These are phyloP conservation scores for Isotomurus palustris DNA, from an alignment of 2,888 invertebrate species.

Conservation along the genomic window DNA sequence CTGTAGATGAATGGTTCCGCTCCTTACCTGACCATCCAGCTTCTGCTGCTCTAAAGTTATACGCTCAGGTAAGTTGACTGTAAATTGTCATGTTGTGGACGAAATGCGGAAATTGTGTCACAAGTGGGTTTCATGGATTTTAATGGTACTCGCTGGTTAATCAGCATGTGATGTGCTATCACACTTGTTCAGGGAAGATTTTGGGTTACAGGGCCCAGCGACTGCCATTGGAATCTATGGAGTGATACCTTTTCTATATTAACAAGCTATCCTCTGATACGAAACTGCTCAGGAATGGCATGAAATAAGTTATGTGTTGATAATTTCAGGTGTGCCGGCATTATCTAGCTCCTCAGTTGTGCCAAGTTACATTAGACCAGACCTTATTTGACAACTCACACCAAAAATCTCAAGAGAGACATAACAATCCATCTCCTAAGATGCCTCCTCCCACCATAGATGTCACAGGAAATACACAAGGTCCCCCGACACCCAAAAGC, in stretches of 20 bases:
- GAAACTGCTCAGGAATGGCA: too few species aligned
- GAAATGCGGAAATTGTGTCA: too few species aligned
- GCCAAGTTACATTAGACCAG: slow-evolving; percentile 68
- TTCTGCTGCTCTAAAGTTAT: slow-evolving; percentile 77
- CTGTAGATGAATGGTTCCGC: slow-evolving; percentile 85
- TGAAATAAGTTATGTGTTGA: too few species aligned
- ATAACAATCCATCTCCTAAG: slow-evolving; percentile 56
- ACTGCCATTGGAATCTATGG: too few species aligned
- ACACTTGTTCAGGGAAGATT: too few species aligned
- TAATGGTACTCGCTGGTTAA: too few species aligned
- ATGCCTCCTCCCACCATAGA: slow-evolving; percentile 43
- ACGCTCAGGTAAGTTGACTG: slow-evolving; percentile 70
- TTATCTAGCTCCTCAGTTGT: slow-evolving; percentile 69
- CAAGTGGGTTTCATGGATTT: too few species aligned
- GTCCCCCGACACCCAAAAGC: slow-evolving; percentile 57
- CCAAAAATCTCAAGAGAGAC: slow-evolving; percentile 49
- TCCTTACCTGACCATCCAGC: slow-evolving; percentile 73
- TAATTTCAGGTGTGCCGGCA: slow-evolving; percentile 63
- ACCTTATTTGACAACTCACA: slow-evolving; percentile 65
- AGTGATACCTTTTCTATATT: too few species aligned
- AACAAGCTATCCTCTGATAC: too few species aligned
- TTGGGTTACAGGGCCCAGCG: too few species aligned
- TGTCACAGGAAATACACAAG: slow-evolving; percentile 44
- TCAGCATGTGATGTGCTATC: too few species aligned
- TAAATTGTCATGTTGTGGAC: too few species aligned